Evolutionary conservation across 2,888 invertebrate species (phyloP), one percentile per base, ranked within the genome.

Genomic region (Willowsia nigromaculata): DNA sequence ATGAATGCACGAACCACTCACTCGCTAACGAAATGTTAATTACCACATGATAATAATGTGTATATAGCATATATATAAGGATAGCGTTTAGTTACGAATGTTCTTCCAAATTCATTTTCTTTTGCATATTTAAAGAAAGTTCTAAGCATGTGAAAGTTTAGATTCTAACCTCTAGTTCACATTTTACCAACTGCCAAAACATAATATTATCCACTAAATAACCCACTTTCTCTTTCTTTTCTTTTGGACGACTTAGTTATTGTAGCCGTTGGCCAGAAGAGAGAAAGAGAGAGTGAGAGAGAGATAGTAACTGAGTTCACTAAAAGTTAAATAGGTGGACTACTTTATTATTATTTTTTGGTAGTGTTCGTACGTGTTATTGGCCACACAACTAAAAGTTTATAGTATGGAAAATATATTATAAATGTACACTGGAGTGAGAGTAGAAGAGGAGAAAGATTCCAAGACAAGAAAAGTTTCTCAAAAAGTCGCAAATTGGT

Each of bases 401-500:
- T n/a, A n/a, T n/a, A n/a, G n/a, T n/a, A n/a, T n/a, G n/a, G n/a
- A n/a, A n/a, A n/a, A n/a, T 50, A 50, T 50, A 50, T 50, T 50
- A n/a, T 50, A 50, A 6, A 53, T 33, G 33, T 65, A 33, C n/a
- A 27, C 1, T 62, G 53, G 18, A 59, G n/a, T n/a, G n/a, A n/a
- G n/a, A n/a, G n/a, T n/a, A n/a, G n/a, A 59, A 37, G 62, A 27
- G 30, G 25, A 68, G 65, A 7, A 18, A 53, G 53, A n/a, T 18
- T 18, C 5, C 11, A 15, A n/a, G 56, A 18, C 71, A 37, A 47
- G 22, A 85, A 85, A 56, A 40, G 5, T 85, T 78, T 85, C n/a
- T 22, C 37, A 37, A 40, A 74, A 85, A 85, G 76, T 78, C 85
- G 47, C 25, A 85, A 85, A 85, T 85, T 85, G 76, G 74, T 85